Evolutionary conservation across 2,113 vertebrate species (phyloP).

Genomic region (Pongo pygmaeus): DNA sequence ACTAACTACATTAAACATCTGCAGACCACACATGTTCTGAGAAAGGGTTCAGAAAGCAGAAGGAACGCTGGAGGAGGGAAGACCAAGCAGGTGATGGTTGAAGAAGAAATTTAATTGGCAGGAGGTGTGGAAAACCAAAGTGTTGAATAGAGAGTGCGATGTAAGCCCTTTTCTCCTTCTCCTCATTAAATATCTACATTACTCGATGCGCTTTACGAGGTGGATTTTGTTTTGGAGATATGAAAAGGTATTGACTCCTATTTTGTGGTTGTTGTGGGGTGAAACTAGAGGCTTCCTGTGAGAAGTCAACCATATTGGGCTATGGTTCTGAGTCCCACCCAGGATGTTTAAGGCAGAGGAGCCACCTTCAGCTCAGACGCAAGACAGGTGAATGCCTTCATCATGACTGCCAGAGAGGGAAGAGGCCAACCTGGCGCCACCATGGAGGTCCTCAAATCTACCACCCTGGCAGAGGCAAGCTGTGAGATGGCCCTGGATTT

Average conservation of each 20-base stretch:
- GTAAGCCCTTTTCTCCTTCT: background rate
- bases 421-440: background rate
- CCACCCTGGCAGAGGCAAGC: background rate
- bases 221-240: background rate
- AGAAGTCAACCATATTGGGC: background rate
- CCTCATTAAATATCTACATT: background rate
- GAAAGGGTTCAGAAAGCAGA: background rate
- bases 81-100: background rate
- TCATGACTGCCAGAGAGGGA: background rate
- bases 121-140: background rate
- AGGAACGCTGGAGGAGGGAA: background rate
- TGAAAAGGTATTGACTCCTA: background rate
- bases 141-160: background rate
- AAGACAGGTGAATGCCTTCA: background rate
- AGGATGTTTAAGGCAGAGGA: background rate
- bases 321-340: background rate
- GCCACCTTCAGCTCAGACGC: background rate
- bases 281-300: slow-evolving; percentile 14
- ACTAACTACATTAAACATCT: background rate
- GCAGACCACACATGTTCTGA: background rate
- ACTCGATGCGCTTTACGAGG: background rate
- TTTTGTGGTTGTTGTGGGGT: background rate
- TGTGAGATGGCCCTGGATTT: background rate
- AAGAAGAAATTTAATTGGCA: background rate
- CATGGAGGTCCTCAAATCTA: background rate